These are phyloP conservation scores for Scelioninae gen. 2 DNA, from an alignment of 2,888 invertebrate genomes.

Conservation along the genomic window DNA sequence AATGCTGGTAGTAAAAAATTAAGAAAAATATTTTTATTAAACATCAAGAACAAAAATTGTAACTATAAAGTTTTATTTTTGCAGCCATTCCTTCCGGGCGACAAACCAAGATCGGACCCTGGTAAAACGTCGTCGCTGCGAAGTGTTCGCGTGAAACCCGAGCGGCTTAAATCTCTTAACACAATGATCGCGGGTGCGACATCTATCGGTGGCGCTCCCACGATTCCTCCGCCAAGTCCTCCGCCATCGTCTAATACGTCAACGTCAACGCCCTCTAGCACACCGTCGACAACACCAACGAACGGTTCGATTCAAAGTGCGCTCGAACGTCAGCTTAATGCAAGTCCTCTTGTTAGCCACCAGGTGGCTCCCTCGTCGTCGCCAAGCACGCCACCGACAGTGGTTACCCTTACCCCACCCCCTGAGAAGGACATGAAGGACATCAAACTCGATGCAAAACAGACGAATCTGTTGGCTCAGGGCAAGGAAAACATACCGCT, in stretches of 20 bases:
- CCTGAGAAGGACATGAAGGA: conserved; percentile 75
- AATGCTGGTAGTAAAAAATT: no score
- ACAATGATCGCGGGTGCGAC: conserved; percentile 71
- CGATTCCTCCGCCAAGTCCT: conserved; percentile 71
- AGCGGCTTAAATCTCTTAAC: conserved; percentile 75
- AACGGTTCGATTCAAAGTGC: conserved; percentile 67
- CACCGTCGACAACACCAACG: conserved; percentile 72
- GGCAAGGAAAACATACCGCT: conserved; percentile 79
- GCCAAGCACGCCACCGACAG: conserved; percentile 70
- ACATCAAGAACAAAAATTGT: no score
- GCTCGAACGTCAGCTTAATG: conserved; percentile 71
- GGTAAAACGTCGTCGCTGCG: conserved; percentile 78
- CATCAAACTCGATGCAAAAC: conserved; percentile 71
- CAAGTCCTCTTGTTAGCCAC: conserved; percentile 67
- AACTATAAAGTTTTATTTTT: no score
- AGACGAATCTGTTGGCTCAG: conserved; percentile 75
- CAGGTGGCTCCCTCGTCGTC: conserved; percentile 67
- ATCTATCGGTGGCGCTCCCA: conserved; percentile 58
- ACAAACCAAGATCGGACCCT: conserved; percentile 74
- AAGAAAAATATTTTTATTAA: no score
- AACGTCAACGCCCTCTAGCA: conserved; percentile 69
- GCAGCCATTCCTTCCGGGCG: conserved; percentile 73
- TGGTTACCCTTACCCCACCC: conserved; percentile 74
- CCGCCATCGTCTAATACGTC: conserved; percentile 71
- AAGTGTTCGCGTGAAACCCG: conserved; percentile 82